Percentiles rank a stretch among this genome's conserved stretches.
Evolutionary conservation across 2,888 invertebrate genomes (phyloP).

Genomic region (Oegoconia quadripuncta): DNA sequence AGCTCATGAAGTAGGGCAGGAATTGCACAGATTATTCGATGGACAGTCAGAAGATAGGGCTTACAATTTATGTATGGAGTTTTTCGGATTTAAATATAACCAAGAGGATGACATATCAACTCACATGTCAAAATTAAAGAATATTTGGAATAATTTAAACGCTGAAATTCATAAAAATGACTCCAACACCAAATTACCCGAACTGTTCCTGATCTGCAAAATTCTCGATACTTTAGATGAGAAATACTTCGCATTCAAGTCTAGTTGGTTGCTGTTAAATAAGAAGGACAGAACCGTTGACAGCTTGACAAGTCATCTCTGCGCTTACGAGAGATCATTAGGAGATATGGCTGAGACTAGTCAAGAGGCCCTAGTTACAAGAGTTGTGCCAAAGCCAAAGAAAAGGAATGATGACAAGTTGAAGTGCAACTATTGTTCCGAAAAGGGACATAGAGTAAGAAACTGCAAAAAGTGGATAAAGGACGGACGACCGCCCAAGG

Average conservation of each 20-base stretch:
- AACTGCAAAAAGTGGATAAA: too few relatives aligned
- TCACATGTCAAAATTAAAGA: conserved; percentile 3
- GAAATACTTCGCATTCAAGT: conserved; percentile 5
- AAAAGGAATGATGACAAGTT: too few relatives aligned
- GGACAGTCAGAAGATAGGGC: too few relatives aligned
- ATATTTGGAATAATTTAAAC: conserved; percentile 6
- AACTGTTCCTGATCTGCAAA: conserved; percentile 11
- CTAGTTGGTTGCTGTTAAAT: conserved; percentile 5
- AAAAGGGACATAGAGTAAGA: too few relatives aligned
- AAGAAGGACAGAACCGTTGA: conserved; percentile 8
- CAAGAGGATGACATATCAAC: conserved; percentile 1
- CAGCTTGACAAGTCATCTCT: conserved; percentile 7
- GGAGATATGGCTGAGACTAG: not conserved
- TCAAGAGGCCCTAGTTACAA: not conserved
- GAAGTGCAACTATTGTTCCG: too few relatives aligned
- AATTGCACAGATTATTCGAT: too few relatives aligned
- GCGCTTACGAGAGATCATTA: conserved; percentile 8
- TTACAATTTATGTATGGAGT: too few relatives aligned
- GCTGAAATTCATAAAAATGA: not conserved
- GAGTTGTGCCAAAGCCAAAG: too few relatives aligned
- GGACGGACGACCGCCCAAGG: too few relatives aligned
- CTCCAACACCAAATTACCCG: not conserved
- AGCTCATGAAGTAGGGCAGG: too few relatives aligned
- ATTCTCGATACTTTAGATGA: conserved; percentile 13
- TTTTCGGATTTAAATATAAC: not conserved